A percentile compares a stretch with the other conserved stretches of the same genome.
phyloP scores from a whole-genome alignment of 92 coral and sea anemone genomes.

The Palythoa grandiflora region DNA sequence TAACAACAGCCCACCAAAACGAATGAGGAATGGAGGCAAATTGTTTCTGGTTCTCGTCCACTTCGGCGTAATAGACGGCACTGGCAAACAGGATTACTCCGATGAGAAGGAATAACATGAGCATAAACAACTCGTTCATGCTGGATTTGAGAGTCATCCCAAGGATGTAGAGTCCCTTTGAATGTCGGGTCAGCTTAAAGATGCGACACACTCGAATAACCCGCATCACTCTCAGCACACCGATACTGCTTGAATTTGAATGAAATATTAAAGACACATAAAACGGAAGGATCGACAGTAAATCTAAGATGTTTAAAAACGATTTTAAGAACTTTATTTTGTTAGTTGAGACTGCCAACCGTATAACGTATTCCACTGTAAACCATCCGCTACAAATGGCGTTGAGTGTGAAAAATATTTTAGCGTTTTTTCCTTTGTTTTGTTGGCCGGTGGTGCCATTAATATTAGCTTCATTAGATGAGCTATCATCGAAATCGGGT shows the following conservation, averaged over 20 bases:
- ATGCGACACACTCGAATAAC: constrained; percentile 94
- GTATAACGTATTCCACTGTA: constrained; percentile 85
- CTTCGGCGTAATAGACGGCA: constrained; percentile 95
- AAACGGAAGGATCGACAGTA: constrained; percentile 91
- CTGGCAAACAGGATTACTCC: constrained; percentile 95
- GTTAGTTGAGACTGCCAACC: constrained; percentile 77
- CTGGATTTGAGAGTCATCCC: constrained; percentile 95
- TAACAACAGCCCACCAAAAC: constrained; percentile 99
- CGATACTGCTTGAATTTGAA: constrained; percentile 74
- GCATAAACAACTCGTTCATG: constrained; percentile 91
- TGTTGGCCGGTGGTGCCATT: constrained; percentile 54
- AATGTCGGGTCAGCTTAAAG: constrained; percentile 96
- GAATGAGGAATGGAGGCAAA: constrained; percentile 92
- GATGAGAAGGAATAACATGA: constrained; percentile 87
- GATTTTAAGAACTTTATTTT: constrained; percentile 82
- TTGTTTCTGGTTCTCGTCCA: constrained; percentile 33
- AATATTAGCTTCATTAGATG: constrained; percentile 13
- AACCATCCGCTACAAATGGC: constrained; percentile 95
- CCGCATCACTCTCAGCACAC: constrained; percentile 89
- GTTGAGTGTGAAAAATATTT: constrained; percentile 72
- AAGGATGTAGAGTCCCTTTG: constrained; percentile 88
- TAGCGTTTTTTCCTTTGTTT: constrained; percentile 50
- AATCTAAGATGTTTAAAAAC: constrained; percentile 84
- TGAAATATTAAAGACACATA: constrained; percentile 70
- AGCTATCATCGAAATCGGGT: constrained; percentile 70